Evolutionary conservation across 2,797 vertebrate genomes (phyloP).

Genomic region (Microchirus variegatus): DNA sequence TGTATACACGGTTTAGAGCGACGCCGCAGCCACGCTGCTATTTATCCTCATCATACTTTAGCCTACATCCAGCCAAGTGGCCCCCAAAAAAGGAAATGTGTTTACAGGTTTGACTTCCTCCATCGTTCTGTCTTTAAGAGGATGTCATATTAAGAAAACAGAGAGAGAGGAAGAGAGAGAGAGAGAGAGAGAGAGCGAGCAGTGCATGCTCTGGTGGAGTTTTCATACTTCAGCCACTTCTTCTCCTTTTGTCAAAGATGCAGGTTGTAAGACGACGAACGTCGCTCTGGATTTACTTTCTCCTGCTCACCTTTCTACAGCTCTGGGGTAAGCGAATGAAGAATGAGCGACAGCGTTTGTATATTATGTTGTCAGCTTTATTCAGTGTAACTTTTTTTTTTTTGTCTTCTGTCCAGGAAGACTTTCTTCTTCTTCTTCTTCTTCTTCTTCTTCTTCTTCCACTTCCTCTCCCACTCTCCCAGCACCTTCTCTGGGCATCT

Average conservation of each 20-base stretch:
- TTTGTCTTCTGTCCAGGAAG: slow-evolving; percentile 36
- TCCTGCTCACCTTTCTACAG: slow-evolving; percentile 44
- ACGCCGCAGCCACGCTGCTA: too few species aligned
- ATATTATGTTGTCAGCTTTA: background rate
- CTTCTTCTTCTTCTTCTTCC: slow-evolving; percentile 41
- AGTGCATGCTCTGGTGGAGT: slow-evolving; percentile 7
- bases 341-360: background rate
- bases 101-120: slow-evolving; percentile 64
- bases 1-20: too few species aligned
- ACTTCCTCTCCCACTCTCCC: slow-evolving; percentile 25
- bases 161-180: slow-evolving; percentile 27
- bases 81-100: slow-evolving; percentile 69
- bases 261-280: slow-evolving; percentile 22
- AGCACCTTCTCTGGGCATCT: slow-evolving; percentile 47
- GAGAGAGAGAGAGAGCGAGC: slow-evolving; percentile 12
- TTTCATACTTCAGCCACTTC: slow-evolving; percentile 6
- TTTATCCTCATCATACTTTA: background rate
- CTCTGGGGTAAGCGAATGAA: slow-evolving; percentile 54
- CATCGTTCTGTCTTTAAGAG: slow-evolving; percentile 52
- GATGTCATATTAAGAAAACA: slow-evolving; percentile 69
- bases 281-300: slow-evolving; percentile 48
- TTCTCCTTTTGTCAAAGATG: slow-evolving; percentile 59
- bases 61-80: slow-evolving; percentile 2
- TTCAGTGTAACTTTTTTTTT: background rate
- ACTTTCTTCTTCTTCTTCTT: slow-evolving; percentile 16